Evolutionary conservation across 2,797 vertebrate genomes (phyloP).

Genomic region (Odontamblyopus rebecca): DNA sequence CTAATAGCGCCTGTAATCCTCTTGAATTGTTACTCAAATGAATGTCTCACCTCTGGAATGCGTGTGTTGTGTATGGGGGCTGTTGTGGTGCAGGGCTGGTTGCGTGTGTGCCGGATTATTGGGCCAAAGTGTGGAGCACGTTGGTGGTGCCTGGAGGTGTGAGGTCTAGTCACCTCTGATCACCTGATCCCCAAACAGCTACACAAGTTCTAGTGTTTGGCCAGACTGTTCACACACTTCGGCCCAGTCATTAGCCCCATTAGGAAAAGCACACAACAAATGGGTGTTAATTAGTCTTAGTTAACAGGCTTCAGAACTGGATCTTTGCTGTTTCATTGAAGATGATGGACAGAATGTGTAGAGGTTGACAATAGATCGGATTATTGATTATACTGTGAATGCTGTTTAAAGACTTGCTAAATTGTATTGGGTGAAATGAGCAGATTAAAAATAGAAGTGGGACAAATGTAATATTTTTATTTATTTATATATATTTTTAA

Average conservation of each 20-base stretch:
- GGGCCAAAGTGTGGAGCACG: conserved; percentile 47
- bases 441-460: too few relatives aligned
- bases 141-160: conserved; percentile 74
- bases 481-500: too few relatives aligned
- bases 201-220: conserved; percentile 57
- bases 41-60: conserved; percentile 56
- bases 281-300: not conserved
- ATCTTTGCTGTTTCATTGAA: too few relatives aligned
- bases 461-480: too few relatives aligned
- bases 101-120: conserved; percentile 52
- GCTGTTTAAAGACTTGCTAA: too few relatives aligned
- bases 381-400: too few relatives aligned
- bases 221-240: conserved; percentile 45
- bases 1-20: conserved; percentile 66
- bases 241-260: not conserved
- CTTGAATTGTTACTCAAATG: conserved; percentile 63
- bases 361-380: too few relatives aligned
- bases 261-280: not conserved
- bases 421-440: too few relatives aligned
- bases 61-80: conserved; percentile 37
- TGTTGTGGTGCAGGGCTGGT: conserved; percentile 18
- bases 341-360: too few relatives aligned
- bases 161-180: conserved; percentile 72
- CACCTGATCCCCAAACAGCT: conserved; percentile 65
- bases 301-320: not conserved